phyloP scores from a whole-genome alignment of 64 coral and sea anemone genomes.

The Stichodactyla helianthus region DNA sequence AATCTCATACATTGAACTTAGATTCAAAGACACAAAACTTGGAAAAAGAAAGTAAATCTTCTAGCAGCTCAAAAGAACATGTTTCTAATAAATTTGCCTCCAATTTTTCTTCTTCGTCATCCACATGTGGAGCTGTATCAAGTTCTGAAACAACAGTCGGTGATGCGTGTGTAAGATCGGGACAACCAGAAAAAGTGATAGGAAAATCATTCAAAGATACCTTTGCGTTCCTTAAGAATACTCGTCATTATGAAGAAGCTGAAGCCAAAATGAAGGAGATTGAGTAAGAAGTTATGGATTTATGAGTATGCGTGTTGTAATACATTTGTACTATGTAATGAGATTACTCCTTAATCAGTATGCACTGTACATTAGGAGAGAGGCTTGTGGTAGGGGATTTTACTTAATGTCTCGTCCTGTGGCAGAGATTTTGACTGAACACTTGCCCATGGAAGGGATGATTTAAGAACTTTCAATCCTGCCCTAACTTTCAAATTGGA shows the following conservation, averaged over 20 bases:
- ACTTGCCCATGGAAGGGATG: too few relatives aligned
- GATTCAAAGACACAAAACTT: not conserved
- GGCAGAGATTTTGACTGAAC: too few relatives aligned
- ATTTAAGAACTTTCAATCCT: too few relatives aligned
- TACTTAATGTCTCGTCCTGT: too few relatives aligned
- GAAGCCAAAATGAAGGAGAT: constrained; percentile 61
- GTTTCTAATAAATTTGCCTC: not conserved
- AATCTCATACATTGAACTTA: not conserved
- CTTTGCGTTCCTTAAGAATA: constrained; percentile 92
- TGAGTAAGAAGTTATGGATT: constrained; percentile 26
- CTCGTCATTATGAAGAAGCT: constrained; percentile 85
- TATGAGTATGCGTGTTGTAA: not conserved
- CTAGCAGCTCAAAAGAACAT: not conserved
- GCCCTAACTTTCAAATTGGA: too few relatives aligned
- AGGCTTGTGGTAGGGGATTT: too few relatives aligned
- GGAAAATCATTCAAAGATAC: constrained; percentile 85
- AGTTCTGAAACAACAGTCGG: not conserved
- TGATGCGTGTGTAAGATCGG: not conserved
- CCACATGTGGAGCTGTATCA: not conserved
- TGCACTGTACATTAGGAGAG: too few relatives aligned
- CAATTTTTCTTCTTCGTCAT: not conserved
- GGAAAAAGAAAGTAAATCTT: not conserved
- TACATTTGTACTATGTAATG: not conserved
- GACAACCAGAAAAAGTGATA: not conserved
- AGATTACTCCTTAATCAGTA: too few relatives aligned